Conservation (phyloP, 1,140 invertebrate genomes). For the Diorhabda carinulata region DNA sequence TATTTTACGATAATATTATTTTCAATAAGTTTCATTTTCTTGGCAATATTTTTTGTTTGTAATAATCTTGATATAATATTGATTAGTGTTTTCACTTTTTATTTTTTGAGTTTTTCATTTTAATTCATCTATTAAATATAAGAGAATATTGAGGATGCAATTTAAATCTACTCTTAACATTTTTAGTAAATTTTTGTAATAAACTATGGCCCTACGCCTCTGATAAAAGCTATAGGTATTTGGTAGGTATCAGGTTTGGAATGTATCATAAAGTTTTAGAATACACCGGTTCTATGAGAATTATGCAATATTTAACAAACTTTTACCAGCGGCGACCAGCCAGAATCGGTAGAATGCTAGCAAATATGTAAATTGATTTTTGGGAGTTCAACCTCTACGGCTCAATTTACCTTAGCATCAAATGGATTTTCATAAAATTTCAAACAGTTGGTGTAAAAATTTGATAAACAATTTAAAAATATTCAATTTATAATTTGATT, state of each 20-base stretch:
- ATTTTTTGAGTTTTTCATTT: too few species aligned
- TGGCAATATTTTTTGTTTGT: too few species aligned
- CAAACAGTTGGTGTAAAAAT: not conserved
- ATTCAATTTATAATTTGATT: too few species aligned
- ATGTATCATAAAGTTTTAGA: not conserved
- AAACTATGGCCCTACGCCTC: not conserved
- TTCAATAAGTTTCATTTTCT: too few species aligned
- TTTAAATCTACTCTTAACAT: too few species aligned
- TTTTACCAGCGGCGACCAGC: not conserved
- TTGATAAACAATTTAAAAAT: too few species aligned
- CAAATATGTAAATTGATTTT: not conserved
- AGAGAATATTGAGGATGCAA: too few species aligned
- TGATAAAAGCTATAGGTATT: not conserved
- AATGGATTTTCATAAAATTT: not conserved
- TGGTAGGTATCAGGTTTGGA: not conserved
- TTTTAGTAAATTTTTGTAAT: too few species aligned
- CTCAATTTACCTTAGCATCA: not conserved
- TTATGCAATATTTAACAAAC: constrained; percentile 3
- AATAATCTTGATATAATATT: too few species aligned
- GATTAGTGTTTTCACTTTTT: too few species aligned
- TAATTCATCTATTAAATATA: too few species aligned
- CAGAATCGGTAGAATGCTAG: not conserved
- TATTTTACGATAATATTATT: too few species aligned
- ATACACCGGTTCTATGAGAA: constrained; percentile 1
- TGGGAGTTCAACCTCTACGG: not conserved